Evolutionary conservation across 2,888 invertebrate species (phyloP), one percentile per base, ranked within the genome.

Genomic region (Podabrus alpinus): DNA sequence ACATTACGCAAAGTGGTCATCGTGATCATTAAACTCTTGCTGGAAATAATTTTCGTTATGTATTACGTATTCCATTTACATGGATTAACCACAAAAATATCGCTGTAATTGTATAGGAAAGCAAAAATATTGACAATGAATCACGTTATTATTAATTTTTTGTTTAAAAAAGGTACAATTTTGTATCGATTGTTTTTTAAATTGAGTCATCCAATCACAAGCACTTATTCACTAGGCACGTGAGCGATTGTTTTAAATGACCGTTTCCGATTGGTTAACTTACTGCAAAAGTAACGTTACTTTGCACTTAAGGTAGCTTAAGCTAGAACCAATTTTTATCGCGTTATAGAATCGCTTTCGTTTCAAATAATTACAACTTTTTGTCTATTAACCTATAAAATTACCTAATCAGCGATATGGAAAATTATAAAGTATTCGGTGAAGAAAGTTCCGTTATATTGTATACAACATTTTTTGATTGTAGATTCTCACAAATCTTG

Each of bases 401-500:
- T 64, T 64, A 64, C 21, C 21, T 64, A 64, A 64, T 21, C 62
- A 64, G 62, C 62, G 21, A 64, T 64, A 64, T 64, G 62, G 62
- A 64, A 64, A 17, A 21, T 64, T 64, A 64, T 64, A 64, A 45
- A 21, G 62, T 64, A 19, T 64, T 64, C 21, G 62, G 19, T 64
- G 9, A 64, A 19, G 62, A 64, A 64, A 64, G 62, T 64, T 64
- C 62, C 62, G 62, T 64, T 64, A 64, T 64, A n/a, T n/a, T n/a
- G 62, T 21, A 62, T 62, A 62, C 19, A 62, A 62, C 13, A 19
- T n/a, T 19, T 13, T 19, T 64, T 15, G n/a, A 21, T n/a, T 45
- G n/a, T n/a, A 45, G 1, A n/a, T 45, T 45, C n/a, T n/a, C 9
- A 62, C n/a, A 13, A 62, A 64, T 64, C 21, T 19, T 19, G 62